A percentile compares a stretch with the other conserved stretches of the same genome.
Conservation (phyloP, 2,113 vertebrate genomes). For the Myotis davidii region DNA sequence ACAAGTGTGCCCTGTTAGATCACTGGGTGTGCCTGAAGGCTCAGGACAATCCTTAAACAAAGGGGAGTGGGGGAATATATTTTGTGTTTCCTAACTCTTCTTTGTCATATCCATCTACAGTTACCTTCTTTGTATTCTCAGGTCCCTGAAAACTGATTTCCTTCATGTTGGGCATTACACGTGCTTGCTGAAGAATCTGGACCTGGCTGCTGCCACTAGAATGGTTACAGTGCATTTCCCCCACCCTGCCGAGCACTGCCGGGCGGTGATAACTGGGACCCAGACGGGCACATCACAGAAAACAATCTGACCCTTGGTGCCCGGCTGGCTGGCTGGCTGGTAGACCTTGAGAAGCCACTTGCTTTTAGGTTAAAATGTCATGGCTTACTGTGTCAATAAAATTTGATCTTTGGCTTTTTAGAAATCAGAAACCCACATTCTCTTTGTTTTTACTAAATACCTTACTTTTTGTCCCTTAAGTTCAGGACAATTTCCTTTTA, state of each 20-base stretch:
- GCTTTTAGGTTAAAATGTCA: conserved; percentile 21
- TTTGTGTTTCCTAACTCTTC: neutral
- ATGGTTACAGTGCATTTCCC: neutral
- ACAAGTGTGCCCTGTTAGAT: neutral
- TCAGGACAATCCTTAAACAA: neutral
- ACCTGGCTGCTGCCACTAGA: neutral
- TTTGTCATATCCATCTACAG: neutral
- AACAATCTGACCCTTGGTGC: neutral
- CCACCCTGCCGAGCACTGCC: neutral
- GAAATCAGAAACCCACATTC: conserved; percentile 1
- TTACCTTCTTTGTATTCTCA: neutral
- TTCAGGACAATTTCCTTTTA: neutral
- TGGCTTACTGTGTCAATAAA: conserved; percentile 25
- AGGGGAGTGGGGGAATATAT: neutral
- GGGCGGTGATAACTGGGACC: neutral
- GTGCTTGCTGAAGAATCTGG: neutral
- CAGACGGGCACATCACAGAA: neutral
- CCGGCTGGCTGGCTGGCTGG: neutral
- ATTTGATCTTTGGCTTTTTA: conserved; percentile 42
- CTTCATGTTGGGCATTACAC: neutral
- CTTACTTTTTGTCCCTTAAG: neutral
- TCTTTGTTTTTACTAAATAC: neutral
- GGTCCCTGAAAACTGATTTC: neutral
- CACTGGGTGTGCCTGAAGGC: neutral
- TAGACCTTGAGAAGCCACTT: neutral